Evolutionary conservation across 53 echinoderm and acorn worm genomes (phyloP), one percentile per base, ranked within the genome.

Genomic region (Holothuria leucospilota): DNA sequence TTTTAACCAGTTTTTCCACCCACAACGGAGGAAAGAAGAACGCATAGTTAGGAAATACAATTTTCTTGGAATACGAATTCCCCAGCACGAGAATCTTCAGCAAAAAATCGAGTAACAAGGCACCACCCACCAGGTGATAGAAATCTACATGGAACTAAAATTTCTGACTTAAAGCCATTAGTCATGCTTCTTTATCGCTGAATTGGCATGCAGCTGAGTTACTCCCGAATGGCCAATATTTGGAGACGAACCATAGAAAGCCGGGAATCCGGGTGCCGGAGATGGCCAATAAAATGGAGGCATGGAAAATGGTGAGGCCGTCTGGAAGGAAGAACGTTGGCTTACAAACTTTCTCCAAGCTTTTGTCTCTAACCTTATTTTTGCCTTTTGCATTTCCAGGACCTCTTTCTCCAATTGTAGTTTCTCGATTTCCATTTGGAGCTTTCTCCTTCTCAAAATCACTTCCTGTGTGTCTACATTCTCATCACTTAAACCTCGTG

Each of bases 251-350:
- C 80, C 65, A 25, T 83, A 83, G 38, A 65, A 83, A 64, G 84
- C 46, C 46, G 84, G 65, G 26, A 66, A 83, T 67, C 84, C 84
- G 21, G 84, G 84, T 83, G 84, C 34, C 6, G 84, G 84, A 14
- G 84, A 64, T 29, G 84, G 84, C 84, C 84, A 83, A 67, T 83
- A 83, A 67, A 83, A 83, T 9, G 84, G 84, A 4, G 68, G 28
- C 68, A 67, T 64, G 14, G 84, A 29, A 51, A 67, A 64, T 13
- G 65, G 84, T 4, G 84, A 41, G 13, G 65, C 65, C 26, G 80
- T 80, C 60, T 80, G 80, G 11, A 38, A n/a, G 38, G 80, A 59
- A n/a, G 80, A 25, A 13, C 68, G 84, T 42, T 83, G 84, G 13
- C 49, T 53, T 6, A 83, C 65, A 39, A 83, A 46, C 53, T 67